Evolutionary conservation across 1,140 invertebrate species (phyloP), one percentile per base, ranked within the genome.

Genomic region (Tetramorium parvispinum): DNA sequence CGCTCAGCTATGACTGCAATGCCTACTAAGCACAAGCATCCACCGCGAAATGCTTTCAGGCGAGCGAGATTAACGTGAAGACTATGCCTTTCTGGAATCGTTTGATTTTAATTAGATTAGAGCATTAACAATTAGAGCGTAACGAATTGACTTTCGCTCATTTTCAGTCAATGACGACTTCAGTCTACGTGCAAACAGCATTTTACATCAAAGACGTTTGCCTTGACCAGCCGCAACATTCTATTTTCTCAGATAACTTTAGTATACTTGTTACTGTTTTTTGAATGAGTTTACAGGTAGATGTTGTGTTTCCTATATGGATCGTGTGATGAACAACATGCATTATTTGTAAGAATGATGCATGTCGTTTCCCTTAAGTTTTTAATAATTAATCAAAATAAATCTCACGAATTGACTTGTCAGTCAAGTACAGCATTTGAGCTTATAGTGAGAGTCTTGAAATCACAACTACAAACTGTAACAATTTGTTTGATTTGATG

Each of bases 221-320:
- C 21, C 37, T 61, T 46, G 55, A 32, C 10, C 55, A 43, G 3
- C 11, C 55, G n/a, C 43, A 66, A 51, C 11, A 40, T 65, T 43
- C 10, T 8, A 24, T 78, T 49, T 21, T 61, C 13, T 37, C n/a
- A 27, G 73, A 66, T 65, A 53, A 37, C 4, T 79, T 79, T 51
- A 40, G 16, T 8, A 37, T 11, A 59, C 13, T 3, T 6, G 2
- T 32, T 13, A 1, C 16, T 81, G 46, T 40, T 55, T 21, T 21
- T 18, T 57, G 78, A 81, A 43, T 32, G 27, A 51, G 40, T 49
- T 13, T 46, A 2, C 11, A 79, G 1, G 21, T 59, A 59, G 43
- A 7, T 6, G 49, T 3, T 63, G 11, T 8, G 6, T 16, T 68
- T 40, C 21, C 24, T 32, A 11, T 8, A 1, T 13, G 49, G 49